Evolutionary conservation across 2,888 invertebrate genomes (phyloP), one percentile per base, ranked within the genome.

Genomic region (Eurytoma adleriae): DNA sequence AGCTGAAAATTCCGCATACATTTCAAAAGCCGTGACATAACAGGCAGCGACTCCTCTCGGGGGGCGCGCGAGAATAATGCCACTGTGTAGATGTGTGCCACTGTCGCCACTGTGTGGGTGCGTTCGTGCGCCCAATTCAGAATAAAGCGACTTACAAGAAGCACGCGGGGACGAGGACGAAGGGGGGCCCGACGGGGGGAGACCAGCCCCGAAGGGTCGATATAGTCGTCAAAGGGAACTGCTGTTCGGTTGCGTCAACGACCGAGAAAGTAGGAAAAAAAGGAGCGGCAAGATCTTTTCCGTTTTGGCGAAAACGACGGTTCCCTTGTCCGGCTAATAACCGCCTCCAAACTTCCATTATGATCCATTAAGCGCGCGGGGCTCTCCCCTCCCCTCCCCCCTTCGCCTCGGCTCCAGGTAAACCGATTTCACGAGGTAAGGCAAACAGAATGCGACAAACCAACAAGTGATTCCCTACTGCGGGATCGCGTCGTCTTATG

Each of bases 251-350:
- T 77, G 76, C 79, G 70, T 71, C 77, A 79, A 82, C 67, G 71
- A 74, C 67, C 59, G 73, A 78, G 67, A 74, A 75, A 81, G 56
- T 54, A 62, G 50, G 66, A 14, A 16, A 66, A 16, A 13, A 24
- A 2, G 24, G 70, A 52, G 81, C 79, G 78, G 59, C 59, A 78
- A 30, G 52, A 24, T 74, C 78, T 62, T 69, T 75, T 56, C 71
- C 59, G 62, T 79, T 81, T 82, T 83, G 57, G 82, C 82, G 71
- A 82, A 82, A 83, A 83, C 72, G 71, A 1, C 30, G 70, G 27
- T 71, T 78, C 71, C 72, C 71, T 80, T 81, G 78, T 83, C 78
- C 78, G 72, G 84, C 84, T 84, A 84, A 85, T 84, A 85, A 83
- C 83, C 82, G 83, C 82, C 83, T 83, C 79, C 66, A 70, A 71